Evolutionary conservation across 2,888 invertebrate genomes (phyloP).

Genomic region (Eupsilia transversa): DNA sequence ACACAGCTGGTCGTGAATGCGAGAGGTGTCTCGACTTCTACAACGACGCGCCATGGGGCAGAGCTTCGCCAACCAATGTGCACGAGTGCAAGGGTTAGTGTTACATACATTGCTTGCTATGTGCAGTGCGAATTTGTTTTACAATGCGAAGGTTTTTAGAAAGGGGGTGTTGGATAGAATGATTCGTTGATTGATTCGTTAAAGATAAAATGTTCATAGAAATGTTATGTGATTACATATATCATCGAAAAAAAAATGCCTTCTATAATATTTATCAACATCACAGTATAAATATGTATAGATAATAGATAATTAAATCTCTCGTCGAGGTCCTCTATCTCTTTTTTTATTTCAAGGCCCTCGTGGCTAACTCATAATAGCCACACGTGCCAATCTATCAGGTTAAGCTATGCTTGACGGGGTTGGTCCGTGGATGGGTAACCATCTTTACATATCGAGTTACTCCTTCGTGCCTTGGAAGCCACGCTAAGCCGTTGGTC

Average conservation of each 20-base stretch:
- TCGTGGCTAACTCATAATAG: too few relatives aligned
- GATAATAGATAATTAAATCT: too few relatives aligned
- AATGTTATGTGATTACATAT: background rate
- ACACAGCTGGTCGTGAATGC: slow-evolving; percentile 98
- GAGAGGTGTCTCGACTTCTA: slow-evolving; percentile 97
- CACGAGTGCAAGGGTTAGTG: slow-evolving; percentile 98
- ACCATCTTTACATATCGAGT: too few relatives aligned
- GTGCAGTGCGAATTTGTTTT: slow-evolving; percentile 37
- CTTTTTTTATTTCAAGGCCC: too few relatives aligned
- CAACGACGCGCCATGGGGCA: slow-evolving; percentile 98
- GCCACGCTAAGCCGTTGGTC: too few relatives aligned
- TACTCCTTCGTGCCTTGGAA: too few relatives aligned
- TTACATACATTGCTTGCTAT: slow-evolving; percentile 58
- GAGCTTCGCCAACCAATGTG: slow-evolving; percentile 96
- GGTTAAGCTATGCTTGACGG: too few relatives aligned
- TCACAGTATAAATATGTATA: background rate
- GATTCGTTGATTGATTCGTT: background rate
- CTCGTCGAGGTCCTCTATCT: too few relatives aligned
- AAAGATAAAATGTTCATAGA: background rate
- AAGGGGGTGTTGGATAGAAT: background rate
- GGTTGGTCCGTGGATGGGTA: too few relatives aligned
- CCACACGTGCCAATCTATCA: too few relatives aligned
- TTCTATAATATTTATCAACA: background rate
- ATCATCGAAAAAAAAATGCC: background rate
- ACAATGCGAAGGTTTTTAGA: slow-evolving; percentile 34